Evolutionary conservation across 1,140 invertebrate species (phyloP).

Genomic region (Drosophila carrolli): DNA sequence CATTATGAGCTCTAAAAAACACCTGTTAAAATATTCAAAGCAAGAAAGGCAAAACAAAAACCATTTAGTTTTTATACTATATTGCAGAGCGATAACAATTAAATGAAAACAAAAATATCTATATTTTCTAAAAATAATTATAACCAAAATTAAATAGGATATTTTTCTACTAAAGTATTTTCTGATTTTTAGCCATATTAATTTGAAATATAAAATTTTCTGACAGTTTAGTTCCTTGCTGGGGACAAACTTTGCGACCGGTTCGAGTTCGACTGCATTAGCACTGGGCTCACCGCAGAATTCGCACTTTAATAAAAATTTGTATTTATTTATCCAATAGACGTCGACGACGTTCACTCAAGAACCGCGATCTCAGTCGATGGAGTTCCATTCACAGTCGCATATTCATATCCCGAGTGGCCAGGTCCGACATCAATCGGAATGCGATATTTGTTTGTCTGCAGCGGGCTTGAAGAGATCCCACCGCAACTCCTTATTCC

Average conservation of each 20-base stretch:
- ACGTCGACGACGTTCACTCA: constrained; percentile 49
- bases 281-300: constrained; percentile 63
- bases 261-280: constrained; percentile 41
- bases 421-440: constrained; percentile 32
- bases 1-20: too few species aligned
- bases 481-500: constrained; percentile 1
- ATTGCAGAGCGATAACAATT: too few species aligned
- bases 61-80: too few species aligned
- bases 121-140: too few species aligned
- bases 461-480: constrained; percentile 5
- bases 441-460: constrained; percentile 75
- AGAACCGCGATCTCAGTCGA: constrained; percentile 17
- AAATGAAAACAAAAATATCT: too few species aligned
- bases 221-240: constrained; percentile 7
- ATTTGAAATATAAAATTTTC: neutral
- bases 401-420: neutral
- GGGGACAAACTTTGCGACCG: constrained; percentile 22
- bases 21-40: too few species aligned
- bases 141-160: too few species aligned
- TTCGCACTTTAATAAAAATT: constrained; percentile 80
- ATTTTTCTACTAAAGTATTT: neutral
- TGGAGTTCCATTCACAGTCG: constrained; percentile 10
- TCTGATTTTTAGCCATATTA: neutral
- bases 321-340: constrained; percentile 81
- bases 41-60: too few species aligned